Evolutionary conservation across 2,797 vertebrate genomes (phyloP).

Genomic region (Hippoglossus hippoglossus): DNA sequence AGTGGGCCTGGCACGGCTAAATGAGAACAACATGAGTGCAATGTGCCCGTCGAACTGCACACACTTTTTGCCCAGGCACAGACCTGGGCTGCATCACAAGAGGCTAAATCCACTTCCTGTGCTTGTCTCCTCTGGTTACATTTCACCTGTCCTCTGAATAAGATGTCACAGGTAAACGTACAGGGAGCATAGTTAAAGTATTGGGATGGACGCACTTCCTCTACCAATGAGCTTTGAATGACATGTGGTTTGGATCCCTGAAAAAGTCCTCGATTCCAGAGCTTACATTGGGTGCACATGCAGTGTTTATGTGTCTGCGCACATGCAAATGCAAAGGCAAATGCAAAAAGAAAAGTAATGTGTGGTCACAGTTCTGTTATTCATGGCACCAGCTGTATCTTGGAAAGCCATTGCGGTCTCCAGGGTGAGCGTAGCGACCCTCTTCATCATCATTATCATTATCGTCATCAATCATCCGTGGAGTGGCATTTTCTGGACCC

Average conservation of each 20-base stretch:
- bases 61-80: constrained; percentile 47
- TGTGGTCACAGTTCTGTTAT: constrained; percentile 71
- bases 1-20: constrained; percentile 68
- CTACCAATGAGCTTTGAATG: constrained; percentile 44
- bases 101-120: constrained; percentile 59
- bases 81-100: constrained; percentile 54
- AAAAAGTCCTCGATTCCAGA: constrained; percentile 34
- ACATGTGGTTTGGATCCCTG: constrained; percentile 54
- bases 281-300: constrained; percentile 15
- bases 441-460: constrained; percentile 81
- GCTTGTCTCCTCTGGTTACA: constrained; percentile 63
- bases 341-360: constrained; percentile 4
- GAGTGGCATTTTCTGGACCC: constrained; percentile 46
- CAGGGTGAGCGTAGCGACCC: constrained; percentile 58
- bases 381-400: constrained; percentile 67
- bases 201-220: constrained; percentile 50
- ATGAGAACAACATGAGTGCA: constrained; percentile 76
- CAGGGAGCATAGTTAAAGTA: constrained; percentile 31
- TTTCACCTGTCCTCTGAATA: constrained; percentile 64
- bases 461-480: constrained; percentile 78
- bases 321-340: constrained; percentile 22
- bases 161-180: constrained; percentile 39
- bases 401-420: constrained; percentile 73
- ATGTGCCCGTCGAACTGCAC: constrained; percentile 67
- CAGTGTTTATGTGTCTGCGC: constrained; percentile 11